These are phyloP conservation scores for Callimorpha dominula DNA, from an alignment of 2,888 invertebrate species.

Conservation along the genomic window DNA sequence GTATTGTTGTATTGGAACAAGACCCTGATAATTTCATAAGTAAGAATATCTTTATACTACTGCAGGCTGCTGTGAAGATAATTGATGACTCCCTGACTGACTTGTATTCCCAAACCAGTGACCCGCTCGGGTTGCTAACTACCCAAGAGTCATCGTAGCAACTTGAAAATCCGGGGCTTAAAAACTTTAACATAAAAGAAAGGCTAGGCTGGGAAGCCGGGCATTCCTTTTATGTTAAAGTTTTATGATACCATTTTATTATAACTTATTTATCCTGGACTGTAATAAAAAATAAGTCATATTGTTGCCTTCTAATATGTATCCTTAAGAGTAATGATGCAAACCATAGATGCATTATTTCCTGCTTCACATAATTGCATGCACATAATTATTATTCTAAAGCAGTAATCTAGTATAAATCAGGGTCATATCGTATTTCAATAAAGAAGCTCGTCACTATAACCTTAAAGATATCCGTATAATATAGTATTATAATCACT, in stretches of 20 bases:
- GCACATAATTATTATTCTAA: background rate
- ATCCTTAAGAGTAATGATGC: background rate
- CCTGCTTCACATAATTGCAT: background rate
- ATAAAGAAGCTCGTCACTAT: background rate
- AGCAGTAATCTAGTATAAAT: constrained; percentile 1
- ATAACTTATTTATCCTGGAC: background rate
- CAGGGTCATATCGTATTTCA: background rate
- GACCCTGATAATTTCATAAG: too few species aligned
- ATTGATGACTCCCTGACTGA: too few species aligned
- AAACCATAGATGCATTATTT: background rate
- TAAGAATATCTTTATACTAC: too few species aligned
- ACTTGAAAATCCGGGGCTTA: too few species aligned
- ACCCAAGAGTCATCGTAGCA: too few species aligned
- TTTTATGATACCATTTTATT: background rate
- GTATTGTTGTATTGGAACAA: too few species aligned
- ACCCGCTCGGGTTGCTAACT: too few species aligned
- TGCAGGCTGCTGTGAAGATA: too few species aligned
- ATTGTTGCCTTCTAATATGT: background rate
- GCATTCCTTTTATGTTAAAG: background rate
- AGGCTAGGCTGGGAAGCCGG: too few species aligned
- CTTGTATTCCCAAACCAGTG: too few species aligned
- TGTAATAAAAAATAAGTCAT: background rate
- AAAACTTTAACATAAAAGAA: too few species aligned
- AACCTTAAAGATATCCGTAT: constrained; percentile 7
- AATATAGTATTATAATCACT: background rate